Base-by-base conservation (phyloP, 1,140 invertebrate genomes). In the Zaprionus tsacasi region DNA sequence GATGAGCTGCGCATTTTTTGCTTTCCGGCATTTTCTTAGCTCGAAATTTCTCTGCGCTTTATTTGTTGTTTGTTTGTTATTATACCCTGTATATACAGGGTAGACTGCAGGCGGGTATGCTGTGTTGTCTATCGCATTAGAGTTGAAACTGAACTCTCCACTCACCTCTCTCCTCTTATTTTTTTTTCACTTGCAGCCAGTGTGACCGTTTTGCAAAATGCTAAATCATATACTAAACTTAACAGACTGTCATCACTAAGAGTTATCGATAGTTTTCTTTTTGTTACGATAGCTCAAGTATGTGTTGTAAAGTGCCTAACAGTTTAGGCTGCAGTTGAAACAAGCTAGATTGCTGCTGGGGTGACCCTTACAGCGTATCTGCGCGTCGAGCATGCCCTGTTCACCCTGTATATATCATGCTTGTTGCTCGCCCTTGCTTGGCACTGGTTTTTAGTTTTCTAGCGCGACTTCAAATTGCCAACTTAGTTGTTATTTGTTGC, bases 401-500 rank as follows among this genome's bases (percentile, higher is more conserved):
- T 17, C 13, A 6, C 21, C 21, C 21, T 21, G 21, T 21, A 21
- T 21, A 21, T 21, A 30, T 3, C 27, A 30, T 3, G 27, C 27
- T 30, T 30, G 27, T 30, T 30, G 27, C 27, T 30, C 25, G n/a
- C 12, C 13, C 45, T 50, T 17, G 45, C 45, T 7, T 54, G 43
- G 21, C 30, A 52, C 60, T 73, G 52, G 79, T 38, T 61, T 60
- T 60, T 63, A 35, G 61, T 50, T 64, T 70, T 61, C 70, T 15
- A 61, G 76, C 76, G 83, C 83, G 83, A 74, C 83, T 88, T 76
- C 83, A 87, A 88, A 87, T 87, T 87, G 83, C 83, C 77, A 87
- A 87, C 79, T 82, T 88, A 88, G 83, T 87, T 87, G 83, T 87
- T 87, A 87, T 87, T 87, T 87, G 83, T 82, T 88, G 77, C 77